A percentile compares a stretch with the other conserved stretches of the same genome.
phyloP scores from a whole-genome alignment of 2,113 vertebrate species.

The Notothenia coriiceps region DNA sequence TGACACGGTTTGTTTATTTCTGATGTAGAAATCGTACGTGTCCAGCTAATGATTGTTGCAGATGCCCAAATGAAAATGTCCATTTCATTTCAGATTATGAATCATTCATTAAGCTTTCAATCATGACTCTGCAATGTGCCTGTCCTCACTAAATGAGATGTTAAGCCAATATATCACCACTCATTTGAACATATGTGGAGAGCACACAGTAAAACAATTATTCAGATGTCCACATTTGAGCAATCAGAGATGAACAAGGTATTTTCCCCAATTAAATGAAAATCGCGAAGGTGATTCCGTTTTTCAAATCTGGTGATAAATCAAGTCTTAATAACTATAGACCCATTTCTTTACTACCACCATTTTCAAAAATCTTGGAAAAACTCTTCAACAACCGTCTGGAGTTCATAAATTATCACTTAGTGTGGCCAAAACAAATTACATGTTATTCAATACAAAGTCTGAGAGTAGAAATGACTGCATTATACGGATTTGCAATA shows the following conservation, averaged over 20 bases:
- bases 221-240: constrained; percentile 58
- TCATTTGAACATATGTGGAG: constrained; percentile 68
- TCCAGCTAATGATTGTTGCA: constrained; percentile 39
- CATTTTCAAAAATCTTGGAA: no score
- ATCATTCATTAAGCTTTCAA: constrained; percentile 70
- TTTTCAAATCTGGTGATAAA: no score
- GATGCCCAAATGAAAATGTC: constrained; percentile 54
- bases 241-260: constrained; percentile 32
- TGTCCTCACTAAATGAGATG: constrained; percentile 55
- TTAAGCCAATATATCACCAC: constrained; percentile 63
- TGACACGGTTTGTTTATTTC: not conserved
- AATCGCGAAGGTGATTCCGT: no score
- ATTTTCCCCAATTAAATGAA: no score
- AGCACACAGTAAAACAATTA: constrained; percentile 48
- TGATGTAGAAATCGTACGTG: not conserved
- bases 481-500: no score
- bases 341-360: no score
- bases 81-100: constrained; percentile 63
- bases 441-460: no score
- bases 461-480: no score
- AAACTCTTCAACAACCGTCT: no score
- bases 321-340: no score
- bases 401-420: no score
- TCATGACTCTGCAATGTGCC: constrained; percentile 55
- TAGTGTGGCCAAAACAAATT: no score